Base-by-base conservation (phyloP, 2,888 invertebrate genomes). In the Drosophila suboccidentalis region DNA sequence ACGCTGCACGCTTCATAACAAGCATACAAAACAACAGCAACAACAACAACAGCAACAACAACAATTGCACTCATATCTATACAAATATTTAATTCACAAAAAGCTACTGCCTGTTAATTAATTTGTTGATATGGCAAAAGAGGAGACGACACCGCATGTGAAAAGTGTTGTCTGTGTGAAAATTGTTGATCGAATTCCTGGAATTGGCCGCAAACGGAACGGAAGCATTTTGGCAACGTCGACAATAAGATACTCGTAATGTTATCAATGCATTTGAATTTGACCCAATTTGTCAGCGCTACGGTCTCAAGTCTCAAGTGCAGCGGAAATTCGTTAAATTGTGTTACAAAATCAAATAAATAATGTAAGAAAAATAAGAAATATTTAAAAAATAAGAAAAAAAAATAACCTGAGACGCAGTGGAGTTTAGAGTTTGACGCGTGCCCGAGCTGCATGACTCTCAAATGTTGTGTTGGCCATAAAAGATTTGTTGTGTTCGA, bases 141-240 rank as follows among this genome's bases (percentile, higher is more conserved):
- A 65, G 51, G 62, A 63, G 53, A 54, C 29, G 53, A 54, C 29
- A 47, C 34, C 36, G 17, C 17, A 59, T 44, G 46, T 50, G 34
- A 19, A 43, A 57, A 71, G 74, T 76, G 73, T 72, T 60, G 64
- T 36, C 80, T 88, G 82, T 83, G 82, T 89, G 84, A 89, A 84
- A 87, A 69, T 74, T 66, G 71, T 84, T 60, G 65, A 79, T 76
- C 74, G 46, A 73, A 74, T 84, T 89, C 84, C 82, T 83, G 89
- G 84, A 84, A 84, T 83, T 87, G 57, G 54, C 32, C 34, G 44
- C 63, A 55, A 66, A 59, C 81, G 84, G 72, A 70, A 70, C 68
- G 79, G 82, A 76, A 67, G 75, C 81, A 17, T 70, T 83, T 68
- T 78, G 71, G 84, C 67, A 85, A 85, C 75, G 82, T 87, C 55